Base-by-base conservation (phyloP, 2,797 vertebrate genomes). In the Paramormyrops hopkinsi region DNA sequence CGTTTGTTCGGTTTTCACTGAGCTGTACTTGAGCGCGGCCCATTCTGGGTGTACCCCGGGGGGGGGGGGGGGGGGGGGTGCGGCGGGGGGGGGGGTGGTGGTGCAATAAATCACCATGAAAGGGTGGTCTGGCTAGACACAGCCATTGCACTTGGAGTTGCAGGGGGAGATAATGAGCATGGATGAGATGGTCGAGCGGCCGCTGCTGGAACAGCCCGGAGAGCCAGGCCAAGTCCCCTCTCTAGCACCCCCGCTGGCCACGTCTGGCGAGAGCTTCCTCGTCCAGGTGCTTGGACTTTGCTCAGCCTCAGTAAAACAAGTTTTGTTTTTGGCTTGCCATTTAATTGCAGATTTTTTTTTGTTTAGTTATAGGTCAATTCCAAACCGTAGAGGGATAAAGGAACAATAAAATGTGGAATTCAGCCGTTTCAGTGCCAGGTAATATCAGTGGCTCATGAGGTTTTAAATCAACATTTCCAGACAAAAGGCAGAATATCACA, bases 21-120 rank as follows among this genome's bases (percentile, higher is more conserved):
- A 69, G 3, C 62, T 69, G 62, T 69, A 69, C 2, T 11, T 29
- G 22, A 65, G 8, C 2, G 9, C 3, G 3, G 8, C 22, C 22
- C 25, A 1, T 29, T 29, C 62, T 69, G 62, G 3, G 62, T 29
- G 25, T 29, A 33, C 62, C 62, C 29, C 29, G n/a, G 88, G n/a
- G 17, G 53, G 73, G 86, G 92, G 3, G 11, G 48, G 48, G 48
- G 9, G 48, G 93, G 93, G 69, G 29, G n/a, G n/a, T n/a, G n/a
- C 29, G n/a, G 88, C 17, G 17, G 53, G 73, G 86, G 92, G 3
- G 11, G 48, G 48, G 48, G 9, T 9, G 93, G 93, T 54, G 29
- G 46, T 91, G 93, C 90, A 92, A 91, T 95, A 96, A 96, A 96
- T 96, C 95, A 96, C 90, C 54, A 88, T 0, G 54, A 92, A 92